Conservation (phyloP, 2,113 vertebrate genomes). For the Calonectris borealis region DNA sequence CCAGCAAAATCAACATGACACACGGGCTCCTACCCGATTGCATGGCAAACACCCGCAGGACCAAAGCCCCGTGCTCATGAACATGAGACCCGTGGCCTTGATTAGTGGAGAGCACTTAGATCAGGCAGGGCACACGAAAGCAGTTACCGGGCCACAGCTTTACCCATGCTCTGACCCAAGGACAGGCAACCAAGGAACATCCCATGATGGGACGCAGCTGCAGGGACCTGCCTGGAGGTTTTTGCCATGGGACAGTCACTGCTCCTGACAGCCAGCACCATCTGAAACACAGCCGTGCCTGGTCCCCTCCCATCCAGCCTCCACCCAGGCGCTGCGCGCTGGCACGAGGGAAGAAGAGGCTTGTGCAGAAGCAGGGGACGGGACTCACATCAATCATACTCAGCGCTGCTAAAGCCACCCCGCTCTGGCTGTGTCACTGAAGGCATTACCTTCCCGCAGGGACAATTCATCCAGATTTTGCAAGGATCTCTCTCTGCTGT, state of each 20-base stretch:
- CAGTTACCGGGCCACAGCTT: neutral
- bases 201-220: neutral
- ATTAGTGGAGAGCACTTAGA: neutral
- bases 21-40: neutral
- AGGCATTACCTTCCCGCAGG: neutral
- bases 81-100: accelerated
- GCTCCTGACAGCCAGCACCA: neutral
- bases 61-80: neutral
- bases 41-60: neutral
- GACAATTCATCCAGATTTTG: neutral
- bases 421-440: neutral
- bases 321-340: accelerated
- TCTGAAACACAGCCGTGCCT: accelerated
- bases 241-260: neutral
- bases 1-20: neutral
- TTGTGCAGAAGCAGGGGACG: neutral
- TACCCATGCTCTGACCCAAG: neutral
- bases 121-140: neutral
- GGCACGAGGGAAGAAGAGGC: neutral
- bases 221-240: neutral
- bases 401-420: neutral
- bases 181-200: neutral
- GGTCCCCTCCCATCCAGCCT: neutral
- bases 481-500: neutral
- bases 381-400: neutral